These are phyloP conservation scores for Procapra przewalskii DNA, from an alignment of 2,113 vertebrate genomes.

Conservation along the genomic window DNA sequence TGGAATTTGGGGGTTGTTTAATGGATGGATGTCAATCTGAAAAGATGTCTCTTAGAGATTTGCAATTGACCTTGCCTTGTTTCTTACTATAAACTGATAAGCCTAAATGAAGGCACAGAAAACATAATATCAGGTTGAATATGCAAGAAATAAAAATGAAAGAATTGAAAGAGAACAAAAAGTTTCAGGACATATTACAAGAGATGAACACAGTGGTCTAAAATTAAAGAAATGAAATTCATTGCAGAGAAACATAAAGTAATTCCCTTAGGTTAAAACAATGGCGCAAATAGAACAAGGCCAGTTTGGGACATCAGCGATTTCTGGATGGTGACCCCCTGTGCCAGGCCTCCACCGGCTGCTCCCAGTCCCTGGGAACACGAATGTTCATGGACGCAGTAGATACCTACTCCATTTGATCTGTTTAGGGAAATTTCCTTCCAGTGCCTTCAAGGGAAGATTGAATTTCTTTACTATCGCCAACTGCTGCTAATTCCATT, in stretches of 20 bases:
- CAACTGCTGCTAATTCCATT: background rate
- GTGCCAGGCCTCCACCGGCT: fast-evolving
- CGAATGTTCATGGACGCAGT: background rate
- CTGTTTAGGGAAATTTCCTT: background rate
- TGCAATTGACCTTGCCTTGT: background rate
- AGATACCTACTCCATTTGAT: background rate
- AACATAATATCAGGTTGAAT: background rate
- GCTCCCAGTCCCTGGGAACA: background rate
- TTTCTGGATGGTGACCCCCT: background rate
- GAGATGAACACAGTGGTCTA: background rate
- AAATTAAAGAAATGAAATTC: background rate
- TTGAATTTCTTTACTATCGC: background rate
- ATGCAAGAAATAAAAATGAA: background rate
- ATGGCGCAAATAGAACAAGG: background rate
- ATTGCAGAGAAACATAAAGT: background rate
- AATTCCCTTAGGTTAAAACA: background rate
- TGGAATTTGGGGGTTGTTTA: background rate
- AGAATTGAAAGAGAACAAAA: background rate
- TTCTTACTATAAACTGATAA: background rate
- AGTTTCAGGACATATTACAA: background rate
- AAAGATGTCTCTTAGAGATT: background rate
- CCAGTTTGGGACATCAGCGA: background rate
- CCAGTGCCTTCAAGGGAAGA: background rate
- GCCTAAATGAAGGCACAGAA: background rate
- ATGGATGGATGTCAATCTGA: background rate